phyloP scores from a whole-genome alignment of 37 sponge, comb jelly and placozoan genomes.

The Beroe forskalii region DNA sequence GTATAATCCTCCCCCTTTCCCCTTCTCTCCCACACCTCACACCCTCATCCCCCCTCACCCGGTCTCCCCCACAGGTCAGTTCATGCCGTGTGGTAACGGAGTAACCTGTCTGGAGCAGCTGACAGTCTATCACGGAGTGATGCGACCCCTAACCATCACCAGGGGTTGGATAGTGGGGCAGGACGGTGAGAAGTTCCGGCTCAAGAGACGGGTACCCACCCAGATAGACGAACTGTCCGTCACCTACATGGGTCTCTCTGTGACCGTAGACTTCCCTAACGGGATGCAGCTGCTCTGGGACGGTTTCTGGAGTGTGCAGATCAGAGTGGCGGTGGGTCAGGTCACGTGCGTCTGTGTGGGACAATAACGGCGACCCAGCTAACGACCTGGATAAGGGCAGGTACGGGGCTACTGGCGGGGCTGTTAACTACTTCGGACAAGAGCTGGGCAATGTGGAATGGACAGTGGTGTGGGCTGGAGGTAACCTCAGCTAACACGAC shows the following conservation, averaged over 20 bases:
- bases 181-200: constrained; percentile 48
- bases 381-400: constrained; percentile 10
- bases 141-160: background rate
- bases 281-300: background rate
- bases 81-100: constrained; percentile 65
- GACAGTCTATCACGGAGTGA: background rate
- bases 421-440: background rate
- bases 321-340: background rate
- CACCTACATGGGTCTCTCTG: background rate
- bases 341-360: background rate
- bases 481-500: background rate
- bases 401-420: constrained; percentile 3
- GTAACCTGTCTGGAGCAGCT: constrained; percentile 59
- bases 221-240: background rate
- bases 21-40: no score
- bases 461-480: background rate
- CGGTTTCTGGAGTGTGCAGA: constrained; percentile 49
- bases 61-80: background rate
- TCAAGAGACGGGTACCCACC: background rate
- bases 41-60: no score
- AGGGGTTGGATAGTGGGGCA: constrained; percentile 39
- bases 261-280: background rate
- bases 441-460: constrained; percentile 30
- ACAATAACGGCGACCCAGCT: constrained; percentile 33
- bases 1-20: no score